These are phyloP conservation scores for Strigops habroptila DNA, from an alignment of 2,113 vertebrate genomes.

Conservation along the genomic window DNA sequence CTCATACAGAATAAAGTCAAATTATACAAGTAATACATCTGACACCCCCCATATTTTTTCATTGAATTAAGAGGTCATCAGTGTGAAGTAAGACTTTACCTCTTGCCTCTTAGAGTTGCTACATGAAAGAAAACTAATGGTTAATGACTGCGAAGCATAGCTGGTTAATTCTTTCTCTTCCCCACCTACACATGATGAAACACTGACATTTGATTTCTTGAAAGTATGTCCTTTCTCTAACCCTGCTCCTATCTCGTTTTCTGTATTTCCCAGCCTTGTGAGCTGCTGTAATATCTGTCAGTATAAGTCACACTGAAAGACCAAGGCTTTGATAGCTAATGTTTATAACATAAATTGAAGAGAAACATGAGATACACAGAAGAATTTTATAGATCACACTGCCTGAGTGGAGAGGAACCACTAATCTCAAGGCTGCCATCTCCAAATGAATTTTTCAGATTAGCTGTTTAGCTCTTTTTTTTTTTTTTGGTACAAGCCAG, in stretches of 20 bases:
- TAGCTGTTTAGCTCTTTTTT: background rate
- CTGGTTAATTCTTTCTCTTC: background rate
- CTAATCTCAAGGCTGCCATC: background rate
- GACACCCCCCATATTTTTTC: background rate
- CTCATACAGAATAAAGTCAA: background rate
- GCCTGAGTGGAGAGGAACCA: background rate
- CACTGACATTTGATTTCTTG: slow-evolving; percentile 37
- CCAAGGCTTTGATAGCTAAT: slow-evolving; percentile 37
- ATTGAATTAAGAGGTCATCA: background rate
- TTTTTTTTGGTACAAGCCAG: background rate
- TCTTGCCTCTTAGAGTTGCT: background rate
- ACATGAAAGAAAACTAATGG: background rate
- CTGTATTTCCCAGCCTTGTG: slow-evolving; percentile 32
- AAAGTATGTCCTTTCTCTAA: slow-evolving; percentile 37
- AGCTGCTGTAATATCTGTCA: slow-evolving; percentile 36
- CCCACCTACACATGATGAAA: background rate
- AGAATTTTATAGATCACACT: background rate
- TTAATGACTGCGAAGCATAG: background rate
- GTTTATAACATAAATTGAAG: slow-evolving; percentile 35
- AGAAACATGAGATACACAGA: slow-evolving; percentile 23
- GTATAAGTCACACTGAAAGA: slow-evolving; percentile 9
- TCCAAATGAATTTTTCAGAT: background rate
- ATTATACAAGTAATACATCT: background rate
- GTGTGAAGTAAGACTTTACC: background rate
- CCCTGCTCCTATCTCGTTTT: background rate